These are phyloP conservation scores for Buphagus erythrorhynchus DNA, from an alignment of 2,797 vertebrate genomes.

Conservation along the genomic window DNA sequence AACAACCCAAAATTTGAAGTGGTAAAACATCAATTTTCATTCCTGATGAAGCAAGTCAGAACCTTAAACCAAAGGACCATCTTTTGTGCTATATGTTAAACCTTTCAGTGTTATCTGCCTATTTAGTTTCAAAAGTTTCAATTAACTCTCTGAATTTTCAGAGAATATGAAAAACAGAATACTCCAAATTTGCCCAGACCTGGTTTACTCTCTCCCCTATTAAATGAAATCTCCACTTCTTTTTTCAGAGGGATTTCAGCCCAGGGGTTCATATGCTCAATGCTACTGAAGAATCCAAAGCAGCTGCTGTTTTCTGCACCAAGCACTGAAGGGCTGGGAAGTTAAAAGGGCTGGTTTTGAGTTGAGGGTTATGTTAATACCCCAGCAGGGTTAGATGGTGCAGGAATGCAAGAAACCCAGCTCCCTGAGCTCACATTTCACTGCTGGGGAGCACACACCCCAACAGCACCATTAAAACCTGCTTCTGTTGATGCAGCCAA, in stretches of 20 bases:
- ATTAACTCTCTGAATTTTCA: background rate
- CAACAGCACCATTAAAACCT: background rate
- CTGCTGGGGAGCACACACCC: background rate
- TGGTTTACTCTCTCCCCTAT: background rate
- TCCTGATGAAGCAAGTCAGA: background rate
- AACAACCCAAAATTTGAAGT: fast-evolving
- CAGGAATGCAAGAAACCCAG: background rate
- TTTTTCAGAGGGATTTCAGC: background rate
- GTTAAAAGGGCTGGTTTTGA: background rate
- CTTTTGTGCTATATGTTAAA: background rate
- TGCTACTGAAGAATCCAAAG: background rate
- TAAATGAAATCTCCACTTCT: background rate
- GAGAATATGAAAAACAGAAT: background rate
- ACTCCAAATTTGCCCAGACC: background rate
- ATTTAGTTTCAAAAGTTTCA: background rate
- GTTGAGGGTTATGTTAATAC: background rate
- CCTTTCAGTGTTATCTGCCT: background rate
- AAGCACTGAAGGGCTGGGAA: background rate
- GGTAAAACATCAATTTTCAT: background rate
- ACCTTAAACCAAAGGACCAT: background rate
- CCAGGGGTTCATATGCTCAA: background rate
- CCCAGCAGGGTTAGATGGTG: background rate
- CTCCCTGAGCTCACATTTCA: background rate
- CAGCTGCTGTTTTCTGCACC: background rate
- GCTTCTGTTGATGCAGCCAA: background rate